These are phyloP conservation scores for Euplagia quadripunctaria DNA, from an alignment of 2,888 invertebrate genomes.

Conservation along the genomic window DNA sequence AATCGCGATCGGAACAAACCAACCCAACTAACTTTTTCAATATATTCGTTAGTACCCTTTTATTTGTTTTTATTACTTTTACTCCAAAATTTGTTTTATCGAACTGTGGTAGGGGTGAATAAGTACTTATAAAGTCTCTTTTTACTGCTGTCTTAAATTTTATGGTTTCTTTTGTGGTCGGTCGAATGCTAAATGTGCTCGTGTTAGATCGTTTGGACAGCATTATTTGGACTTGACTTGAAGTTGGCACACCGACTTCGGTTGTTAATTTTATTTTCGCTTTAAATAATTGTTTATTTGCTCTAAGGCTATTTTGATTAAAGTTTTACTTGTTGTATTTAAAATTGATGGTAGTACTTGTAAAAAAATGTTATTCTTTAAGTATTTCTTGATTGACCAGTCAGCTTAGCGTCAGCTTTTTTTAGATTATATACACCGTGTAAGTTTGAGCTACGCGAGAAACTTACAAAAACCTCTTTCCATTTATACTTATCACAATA, in stretches of 20 bases:
- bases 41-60: conserved; percentile 53
- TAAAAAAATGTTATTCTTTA: not conserved
- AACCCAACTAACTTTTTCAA: conserved; percentile 54
- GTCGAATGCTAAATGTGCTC: conserved; percentile 54
- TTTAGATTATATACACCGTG: too few relatives aligned
- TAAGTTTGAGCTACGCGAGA: too few relatives aligned
- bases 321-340: conserved; percentile 5
- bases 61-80: conserved; percentile 60
- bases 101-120: conserved; percentile 56
- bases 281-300: conserved; percentile 29
- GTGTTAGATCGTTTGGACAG: conserved; percentile 48
- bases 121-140: conserved; percentile 65
- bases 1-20: conserved; percentile 38
- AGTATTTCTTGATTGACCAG: not conserved
- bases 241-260: not conserved
- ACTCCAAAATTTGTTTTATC: conserved; percentile 60
- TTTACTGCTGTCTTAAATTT: conserved; percentile 71
- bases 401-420: too few relatives aligned
- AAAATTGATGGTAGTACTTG: not conserved
- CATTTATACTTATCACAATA: too few relatives aligned
- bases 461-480: too few relatives aligned
- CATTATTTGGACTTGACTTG: conserved; percentile 40
- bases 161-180: conserved; percentile 63
- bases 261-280: conserved; percentile 25
- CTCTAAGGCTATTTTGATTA: not conserved